A percentile compares a stretch with the other conserved stretches of the same genome.
Conservation (phyloP, 2,888 invertebrate species). For the Oxyteleia sp. region DNA sequence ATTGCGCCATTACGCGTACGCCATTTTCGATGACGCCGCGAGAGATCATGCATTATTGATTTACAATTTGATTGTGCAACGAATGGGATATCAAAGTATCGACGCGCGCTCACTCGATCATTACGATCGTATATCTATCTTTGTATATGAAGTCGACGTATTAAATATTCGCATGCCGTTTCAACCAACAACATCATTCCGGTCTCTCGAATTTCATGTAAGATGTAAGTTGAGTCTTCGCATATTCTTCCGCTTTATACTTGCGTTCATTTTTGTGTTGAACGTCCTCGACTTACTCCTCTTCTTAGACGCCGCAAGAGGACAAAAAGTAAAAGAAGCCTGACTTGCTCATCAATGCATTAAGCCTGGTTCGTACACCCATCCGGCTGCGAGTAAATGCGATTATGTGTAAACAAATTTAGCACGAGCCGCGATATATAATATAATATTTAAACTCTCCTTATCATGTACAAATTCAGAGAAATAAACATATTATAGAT, state of each 20-base stretch:
- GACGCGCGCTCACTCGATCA: slow-evolving; percentile 65
- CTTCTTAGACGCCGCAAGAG: slow-evolving; percentile 60
- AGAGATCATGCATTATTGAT: slow-evolving; percentile 71
- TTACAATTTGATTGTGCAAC: slow-evolving; percentile 69
- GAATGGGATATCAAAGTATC: slow-evolving; percentile 71
- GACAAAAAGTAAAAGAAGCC: slow-evolving; percentile 61
- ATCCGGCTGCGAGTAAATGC: slow-evolving; percentile 37
- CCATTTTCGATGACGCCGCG: slow-evolving; percentile 67
- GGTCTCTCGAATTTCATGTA: slow-evolving; percentile 70
- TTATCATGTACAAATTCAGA: no score
- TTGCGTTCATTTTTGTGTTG: slow-evolving; percentile 60
- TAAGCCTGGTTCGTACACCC: slow-evolving; percentile 74
- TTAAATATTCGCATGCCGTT: slow-evolving; percentile 63
- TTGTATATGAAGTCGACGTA: slow-evolving; percentile 38
- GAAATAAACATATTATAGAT: no score
- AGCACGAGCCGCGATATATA: slow-evolving; percentile 4
- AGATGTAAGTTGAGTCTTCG: slow-evolving; percentile 65
- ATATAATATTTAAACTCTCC: no score
- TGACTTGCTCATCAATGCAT: slow-evolving; percentile 77
- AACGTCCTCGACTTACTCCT: slow-evolving; percentile 51
- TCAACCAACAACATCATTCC: slow-evolving; percentile 67
- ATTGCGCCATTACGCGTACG: slow-evolving; percentile 66
- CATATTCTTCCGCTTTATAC: slow-evolving; percentile 64
- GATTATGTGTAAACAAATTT: slow-evolving; percentile 59
- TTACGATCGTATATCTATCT: slow-evolving; percentile 60